Conservation (phyloP, 2,797 vertebrate genomes). For the Argyrosomus regius region DNA sequence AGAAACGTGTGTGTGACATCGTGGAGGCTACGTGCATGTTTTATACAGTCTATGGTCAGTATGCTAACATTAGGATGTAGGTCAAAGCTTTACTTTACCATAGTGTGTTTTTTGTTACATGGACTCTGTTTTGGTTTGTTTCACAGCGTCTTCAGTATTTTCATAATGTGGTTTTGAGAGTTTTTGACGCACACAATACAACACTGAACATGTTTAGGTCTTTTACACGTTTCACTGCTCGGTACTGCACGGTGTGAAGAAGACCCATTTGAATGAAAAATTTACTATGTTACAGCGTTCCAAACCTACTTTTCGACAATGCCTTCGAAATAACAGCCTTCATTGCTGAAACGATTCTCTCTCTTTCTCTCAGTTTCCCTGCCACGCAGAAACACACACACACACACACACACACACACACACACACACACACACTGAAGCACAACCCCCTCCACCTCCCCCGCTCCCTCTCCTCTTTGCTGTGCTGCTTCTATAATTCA, state of each 20-base stretch:
- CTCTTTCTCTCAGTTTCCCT: conserved; percentile 42
- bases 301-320: conserved; percentile 65
- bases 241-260: conserved; percentile 29
- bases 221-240: neutral
- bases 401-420: conserved; percentile 45
- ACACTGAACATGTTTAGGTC: conserved; percentile 4
- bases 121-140: neutral
- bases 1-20: no score
- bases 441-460: conserved; percentile 52
- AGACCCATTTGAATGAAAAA: conserved; percentile 47
- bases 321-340: conserved; percentile 80
- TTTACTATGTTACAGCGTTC: conserved; percentile 43
- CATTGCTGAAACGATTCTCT: conserved; percentile 71
- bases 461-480: conserved; percentile 72
- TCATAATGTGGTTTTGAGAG: neutral
- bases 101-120: neutral
- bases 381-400: conserved; percentile 55
- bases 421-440: conserved; percentile 51
- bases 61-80: neutral
- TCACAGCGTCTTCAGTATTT: neutral
- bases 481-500: conserved; percentile 89
- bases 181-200: conserved; percentile 1
- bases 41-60: neutral
- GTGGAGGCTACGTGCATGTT: no score
- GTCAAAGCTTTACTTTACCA: neutral